Evolutionary conservation across 2,797 vertebrate genomes (phyloP).

Genomic region (Cyprinodon diabolis): DNA sequence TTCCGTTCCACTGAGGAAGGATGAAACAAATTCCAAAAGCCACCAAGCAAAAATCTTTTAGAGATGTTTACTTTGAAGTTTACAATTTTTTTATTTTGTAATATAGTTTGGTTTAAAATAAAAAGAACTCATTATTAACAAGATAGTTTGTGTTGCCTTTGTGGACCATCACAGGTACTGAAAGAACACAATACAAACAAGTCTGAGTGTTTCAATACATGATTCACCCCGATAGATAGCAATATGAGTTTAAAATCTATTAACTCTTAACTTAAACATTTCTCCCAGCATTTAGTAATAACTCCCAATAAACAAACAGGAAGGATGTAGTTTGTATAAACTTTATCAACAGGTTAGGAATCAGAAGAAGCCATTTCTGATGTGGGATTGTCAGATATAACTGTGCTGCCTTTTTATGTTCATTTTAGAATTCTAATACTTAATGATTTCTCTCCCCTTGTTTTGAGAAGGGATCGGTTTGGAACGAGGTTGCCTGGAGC

Average conservation of each 20-base stretch:
- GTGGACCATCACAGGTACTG: background rate
- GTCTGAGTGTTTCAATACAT: background rate
- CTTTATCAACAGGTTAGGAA: background rate
- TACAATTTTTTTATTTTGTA: background rate
- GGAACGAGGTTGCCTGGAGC: background rate
- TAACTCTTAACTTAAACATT: background rate
- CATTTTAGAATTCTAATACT: background rate
- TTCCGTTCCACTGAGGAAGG: background rate
- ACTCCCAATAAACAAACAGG: background rate
- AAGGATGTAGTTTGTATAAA: background rate
- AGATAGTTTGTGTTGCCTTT: background rate
- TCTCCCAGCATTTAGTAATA: background rate
- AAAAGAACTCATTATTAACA: background rate
- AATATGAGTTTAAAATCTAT: background rate
- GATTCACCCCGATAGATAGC: background rate
- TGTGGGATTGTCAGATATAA: background rate
- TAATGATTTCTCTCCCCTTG: background rate
- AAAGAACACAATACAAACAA: background rate
- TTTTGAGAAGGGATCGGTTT: background rate
- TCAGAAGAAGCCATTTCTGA: background rate
- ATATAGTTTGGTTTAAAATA: background rate
- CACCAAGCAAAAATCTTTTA: background rate
- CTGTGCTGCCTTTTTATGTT: background rate
- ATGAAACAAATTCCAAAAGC: background rate
- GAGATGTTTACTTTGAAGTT: background rate